Evolutionary conservation across 2,797 vertebrate species (phyloP), one percentile per base, ranked within the genome.

Genomic region (Pitangus sulphuratus): DNA sequence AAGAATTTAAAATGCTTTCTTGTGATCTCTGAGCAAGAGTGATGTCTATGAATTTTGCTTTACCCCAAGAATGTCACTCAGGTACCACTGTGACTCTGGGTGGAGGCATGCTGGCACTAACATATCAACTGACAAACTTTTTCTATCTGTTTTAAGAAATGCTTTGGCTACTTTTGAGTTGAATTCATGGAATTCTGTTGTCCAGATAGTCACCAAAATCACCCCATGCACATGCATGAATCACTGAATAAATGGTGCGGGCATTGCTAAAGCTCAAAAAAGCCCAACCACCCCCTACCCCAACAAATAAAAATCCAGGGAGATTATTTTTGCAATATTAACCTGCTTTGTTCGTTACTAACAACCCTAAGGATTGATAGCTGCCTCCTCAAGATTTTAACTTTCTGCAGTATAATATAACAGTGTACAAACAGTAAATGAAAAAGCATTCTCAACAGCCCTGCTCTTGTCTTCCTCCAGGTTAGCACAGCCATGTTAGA

Each of bases 401-500:
- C 30, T 79, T 78, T 45, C 26, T 40, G 18, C 17, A 84, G 42
- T 16, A 31, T 18, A 65, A 60, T 20, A 26, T 35, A 85, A 72
- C 12, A 8, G 15, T 39, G 24, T 65, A 69, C 30, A 54, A 83
- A 79, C 7, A 56, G 42, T 84, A 75, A 61, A 66, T 58, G 37
- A 58, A 64, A 87, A 89, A 95, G 84, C 90, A 68, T 93, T 95
- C 84, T 93, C 44, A 68, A 85, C 78, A 89, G 65, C 53, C 31
- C 35, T 71, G 47, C 74, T 90, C 44, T 70, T 65, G 18, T 65
- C 44, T 75, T 86, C 61, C 71, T 69, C 65, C 54, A 78, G 51
- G 96, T 96, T 95, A 96, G 94, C 93, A 89, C 87, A 96, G 90
- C 68, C 81, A 84, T 33, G 84, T 95, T 96, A 96, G 95, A 96